Percentiles rank a stretch among this genome's conserved stretches.
Conservation (phyloP, 2,113 vertebrate genomes). For the zebrafish (Danio rerio) region GRCz12tu NC_133183.1:25437501-25438000, state of each 20-base stretch:
- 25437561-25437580: too few relatives aligned
- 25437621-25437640: too few relatives aligned
- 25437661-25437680: constrained; percentile 43
- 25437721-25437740: constrained; percentile 12
- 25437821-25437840: constrained; percentile 85
- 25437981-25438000: too few relatives aligned
- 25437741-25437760: constrained; percentile 47
- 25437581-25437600: not conserved
- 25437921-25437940: constrained; percentile 7
- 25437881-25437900: not conserved
- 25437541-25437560: too few relatives aligned
- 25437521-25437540: too few relatives aligned
- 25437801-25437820: constrained; percentile 84
- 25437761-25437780: constrained; percentile 84
- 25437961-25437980: not conserved
- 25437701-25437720: constrained; percentile 10
- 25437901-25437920: not conserved
- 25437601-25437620: too few relatives aligned
- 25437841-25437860: constrained; percentile 78
- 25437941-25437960: not conserved
- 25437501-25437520: too few relatives aligned
- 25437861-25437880: constrained; percentile 66
- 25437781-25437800: constrained; percentile 79
- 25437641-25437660: not conserved
- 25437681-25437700: not conserved